Evolutionary conservation across 2,797 vertebrate species (phyloP).

Genomic region (Smutsia temminckii): DNA sequence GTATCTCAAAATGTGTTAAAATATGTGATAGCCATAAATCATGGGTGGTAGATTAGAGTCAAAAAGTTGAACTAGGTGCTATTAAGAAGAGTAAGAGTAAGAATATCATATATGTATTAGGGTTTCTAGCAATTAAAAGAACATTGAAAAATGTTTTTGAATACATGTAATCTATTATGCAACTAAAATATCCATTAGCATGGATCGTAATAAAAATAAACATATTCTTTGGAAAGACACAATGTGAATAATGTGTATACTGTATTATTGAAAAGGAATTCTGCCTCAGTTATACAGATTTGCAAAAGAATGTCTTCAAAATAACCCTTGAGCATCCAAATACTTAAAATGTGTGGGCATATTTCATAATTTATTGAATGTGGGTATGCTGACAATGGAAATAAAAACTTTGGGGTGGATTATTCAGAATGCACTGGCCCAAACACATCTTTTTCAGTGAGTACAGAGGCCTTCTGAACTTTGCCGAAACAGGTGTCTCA

Average conservation of each 20-base stretch:
- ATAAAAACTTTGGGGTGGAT: not conserved
- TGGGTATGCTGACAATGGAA: not conserved
- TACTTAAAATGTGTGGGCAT: not conserved
- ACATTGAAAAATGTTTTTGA: not conserved
- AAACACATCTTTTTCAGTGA: not conserved
- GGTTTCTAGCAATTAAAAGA: not conserved
- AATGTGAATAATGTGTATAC: not conserved
- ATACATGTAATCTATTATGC: not conserved
- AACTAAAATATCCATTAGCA: not conserved
- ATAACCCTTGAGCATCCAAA: not conserved
- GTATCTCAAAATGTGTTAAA: not conserved
- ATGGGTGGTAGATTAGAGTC: not conserved
- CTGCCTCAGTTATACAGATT: not conserved
- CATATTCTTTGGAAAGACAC: not conserved
- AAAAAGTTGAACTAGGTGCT: not conserved
- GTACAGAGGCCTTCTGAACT: constrained; percentile 13
- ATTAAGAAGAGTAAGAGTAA: not conserved
- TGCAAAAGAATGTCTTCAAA: constrained; percentile 22
- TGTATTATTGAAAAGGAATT: not conserved
- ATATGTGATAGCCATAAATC: not conserved
- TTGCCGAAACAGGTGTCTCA: constrained; percentile 51
- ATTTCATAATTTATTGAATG: not conserved
- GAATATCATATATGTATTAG: not conserved
- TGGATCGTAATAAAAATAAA: not conserved
- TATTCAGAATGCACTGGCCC: not conserved